Base-by-base conservation (phyloP, 2,888 invertebrate species). In the Chaetoderma sp. region DNA sequence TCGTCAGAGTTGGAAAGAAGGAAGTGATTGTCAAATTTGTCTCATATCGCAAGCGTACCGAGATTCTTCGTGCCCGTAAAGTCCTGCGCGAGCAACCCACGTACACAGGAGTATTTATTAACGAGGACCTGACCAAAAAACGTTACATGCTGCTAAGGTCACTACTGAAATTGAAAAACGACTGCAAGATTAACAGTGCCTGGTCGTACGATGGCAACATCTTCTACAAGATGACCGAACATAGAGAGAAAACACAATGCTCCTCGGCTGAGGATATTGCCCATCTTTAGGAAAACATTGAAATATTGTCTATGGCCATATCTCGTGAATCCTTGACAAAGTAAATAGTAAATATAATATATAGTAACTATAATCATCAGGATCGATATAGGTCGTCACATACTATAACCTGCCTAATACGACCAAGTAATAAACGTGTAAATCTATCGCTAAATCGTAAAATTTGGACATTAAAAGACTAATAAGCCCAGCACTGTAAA, bases 141-240 rank as follows among this genome's bases (percentile, higher is more conserved):
- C 28, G 52, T 16, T 52, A 30, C 32, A 13, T 18, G 18, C 28
- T 52, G 32, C 32, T 52, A n/a, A 52, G 32, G 32, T 52, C 52
- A 28, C 13, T 28, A 25, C 52, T 27, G 2, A 33, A 16, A n/a
- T 33, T 28, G 52, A 52, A 32, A 52, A 52, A 30, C 16, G 13
- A 27, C 13, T 28, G 32, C 13, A 52, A 32, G 32, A 52, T 52
- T 30, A 28, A 50, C 27, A 5, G 28, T 2, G 32, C 23, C 13
- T 52, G 52, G 52, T 32, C 30, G 13, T 32, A 25, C 21, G 52
- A 52, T 32, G 52, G 52, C 16, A 52, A 52, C n/a, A 52, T 52
- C 32, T 52, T 52, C 28, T 10, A 32, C 8, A 28, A n/a, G 2
- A 52, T 28, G n/a, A 30, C 28, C 32, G 52, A 52, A 52, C n/a